Evolutionary conservation across 2,113 vertebrate species (phyloP).

Genomic region (Hippoglossus stenolepis): DNA sequence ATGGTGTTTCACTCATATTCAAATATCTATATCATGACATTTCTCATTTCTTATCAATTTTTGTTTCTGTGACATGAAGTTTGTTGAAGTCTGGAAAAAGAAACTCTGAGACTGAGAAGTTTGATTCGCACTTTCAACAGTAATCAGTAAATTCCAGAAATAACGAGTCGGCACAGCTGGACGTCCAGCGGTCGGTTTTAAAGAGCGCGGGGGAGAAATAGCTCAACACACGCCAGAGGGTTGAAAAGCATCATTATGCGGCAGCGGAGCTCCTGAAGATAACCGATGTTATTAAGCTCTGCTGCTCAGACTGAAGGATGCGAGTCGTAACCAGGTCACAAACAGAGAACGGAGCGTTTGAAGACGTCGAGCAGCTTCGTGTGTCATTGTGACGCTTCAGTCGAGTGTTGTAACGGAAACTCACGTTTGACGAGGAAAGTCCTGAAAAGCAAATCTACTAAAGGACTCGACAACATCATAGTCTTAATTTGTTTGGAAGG

Average conservation of each 20-base stretch:
- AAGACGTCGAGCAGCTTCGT: not conserved
- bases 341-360: not conserved
- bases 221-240: conserved; percentile 39
- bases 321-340: conserved; percentile 61
- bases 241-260: conserved; percentile 57
- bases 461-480: too few relatives aligned
- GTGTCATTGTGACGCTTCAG: not conserved
- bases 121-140: not conserved
- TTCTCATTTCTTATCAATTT: too few relatives aligned
- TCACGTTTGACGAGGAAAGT: too few relatives aligned
- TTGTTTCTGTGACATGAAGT: not conserved
- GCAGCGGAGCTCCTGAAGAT: conserved; percentile 58
- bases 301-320: conserved; percentile 47
- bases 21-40: too few relatives aligned
- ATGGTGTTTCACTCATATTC: too few relatives aligned
- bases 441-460: too few relatives aligned
- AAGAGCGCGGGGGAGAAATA: not conserved
- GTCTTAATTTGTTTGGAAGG: too few relatives aligned
- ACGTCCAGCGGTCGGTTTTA: not conserved
- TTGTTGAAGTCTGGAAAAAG: not conserved
- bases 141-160: not conserved
- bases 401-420: not conserved
- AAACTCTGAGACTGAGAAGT: not conserved
- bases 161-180: conserved; percentile 54
- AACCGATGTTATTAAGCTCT: conserved; percentile 48